Percentiles rank a stretch among this genome's conserved stretches.
These are phyloP conservation scores for Leucania comma DNA, from an alignment of 2,888 invertebrate genomes.

Conservation along the genomic window DNA sequence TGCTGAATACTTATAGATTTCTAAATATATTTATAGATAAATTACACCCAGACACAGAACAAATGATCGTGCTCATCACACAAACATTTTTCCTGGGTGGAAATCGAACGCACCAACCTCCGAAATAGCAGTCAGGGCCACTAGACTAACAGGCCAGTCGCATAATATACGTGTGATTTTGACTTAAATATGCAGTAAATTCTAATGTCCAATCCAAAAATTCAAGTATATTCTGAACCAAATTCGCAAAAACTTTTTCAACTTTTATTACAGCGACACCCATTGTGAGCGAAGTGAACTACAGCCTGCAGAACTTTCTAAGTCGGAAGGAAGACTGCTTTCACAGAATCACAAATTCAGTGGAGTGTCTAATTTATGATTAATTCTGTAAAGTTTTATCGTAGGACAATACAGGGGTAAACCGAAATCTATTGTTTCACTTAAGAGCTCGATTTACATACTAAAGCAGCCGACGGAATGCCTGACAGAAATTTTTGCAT, in stretches of 20 bases:
- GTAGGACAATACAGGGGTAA: constrained; percentile 63
- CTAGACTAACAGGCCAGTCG: too few species aligned
- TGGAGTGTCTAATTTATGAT: constrained; percentile 67
- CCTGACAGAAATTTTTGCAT: constrained; percentile 87
- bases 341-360: constrained; percentile 54
- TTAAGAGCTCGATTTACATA: constrained; percentile 84
- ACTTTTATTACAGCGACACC: constrained; percentile 43
- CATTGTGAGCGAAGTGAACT: constrained; percentile 46
- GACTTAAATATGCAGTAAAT: not conserved
- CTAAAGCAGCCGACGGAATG: constrained; percentile 81
- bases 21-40: too few species aligned
- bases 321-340: constrained; percentile 61
- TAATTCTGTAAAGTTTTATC: constrained; percentile 68
- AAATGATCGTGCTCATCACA: too few species aligned
- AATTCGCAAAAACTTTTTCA: constrained; percentile 4
- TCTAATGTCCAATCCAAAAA: too few species aligned
- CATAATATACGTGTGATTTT: too few species aligned
- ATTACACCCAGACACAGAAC: too few species aligned
- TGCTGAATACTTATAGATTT: too few species aligned
- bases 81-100: too few species aligned
- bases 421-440: constrained; percentile 84
- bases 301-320: constrained; percentile 46
- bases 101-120: too few species aligned
- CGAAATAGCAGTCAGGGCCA: too few species aligned
- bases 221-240: not conserved